These are phyloP conservation scores for Neodiprion virginianus DNA, from an alignment of 1,140 invertebrate species.

Conservation along the genomic window DNA sequence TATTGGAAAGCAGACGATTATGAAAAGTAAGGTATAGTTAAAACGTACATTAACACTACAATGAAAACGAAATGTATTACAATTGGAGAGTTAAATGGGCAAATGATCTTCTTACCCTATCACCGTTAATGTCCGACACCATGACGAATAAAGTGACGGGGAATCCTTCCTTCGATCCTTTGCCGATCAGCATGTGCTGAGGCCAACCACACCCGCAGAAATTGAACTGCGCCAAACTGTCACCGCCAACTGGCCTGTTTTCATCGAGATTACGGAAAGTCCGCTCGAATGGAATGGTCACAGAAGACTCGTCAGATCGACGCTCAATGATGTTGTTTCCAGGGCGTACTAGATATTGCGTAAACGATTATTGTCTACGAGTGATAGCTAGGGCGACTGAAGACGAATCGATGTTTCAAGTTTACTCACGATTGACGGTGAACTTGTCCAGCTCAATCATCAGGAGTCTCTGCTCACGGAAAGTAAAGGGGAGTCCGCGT, in stretches of 20 bases:
- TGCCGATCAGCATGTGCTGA: constrained; percentile 82
- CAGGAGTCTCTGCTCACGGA: constrained; percentile 71
- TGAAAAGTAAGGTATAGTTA: background rate
- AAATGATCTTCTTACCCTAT: constrained; percentile 65
- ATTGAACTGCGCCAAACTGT: constrained; percentile 67
- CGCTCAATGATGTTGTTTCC: constrained; percentile 70
- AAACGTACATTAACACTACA: too few relatives aligned
- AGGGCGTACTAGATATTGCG: constrained; percentile 62
- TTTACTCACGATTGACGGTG: constrained; percentile 65
- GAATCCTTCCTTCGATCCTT: constrained; percentile 73
- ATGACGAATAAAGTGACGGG: constrained; percentile 79
- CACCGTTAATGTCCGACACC: constrained; percentile 77
- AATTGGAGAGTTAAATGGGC: background rate
- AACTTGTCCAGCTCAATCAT: constrained; percentile 85
- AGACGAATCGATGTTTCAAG: background rate
- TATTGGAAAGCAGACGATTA: background rate
- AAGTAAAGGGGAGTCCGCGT: constrained; percentile 66
- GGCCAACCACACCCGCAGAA: constrained; percentile 91
- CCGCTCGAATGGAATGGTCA: constrained; percentile 77
- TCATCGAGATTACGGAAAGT: constrained; percentile 71
- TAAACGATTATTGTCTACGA: constrained; percentile 23
- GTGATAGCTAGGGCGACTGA: too few relatives aligned
- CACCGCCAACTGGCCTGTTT: constrained; percentile 62
- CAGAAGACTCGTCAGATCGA: constrained; percentile 70
- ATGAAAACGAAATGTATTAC: background rate